Evolutionary conservation across 2,888 invertebrate genomes (phyloP).

Genomic region (Apamea epomidion): DNA sequence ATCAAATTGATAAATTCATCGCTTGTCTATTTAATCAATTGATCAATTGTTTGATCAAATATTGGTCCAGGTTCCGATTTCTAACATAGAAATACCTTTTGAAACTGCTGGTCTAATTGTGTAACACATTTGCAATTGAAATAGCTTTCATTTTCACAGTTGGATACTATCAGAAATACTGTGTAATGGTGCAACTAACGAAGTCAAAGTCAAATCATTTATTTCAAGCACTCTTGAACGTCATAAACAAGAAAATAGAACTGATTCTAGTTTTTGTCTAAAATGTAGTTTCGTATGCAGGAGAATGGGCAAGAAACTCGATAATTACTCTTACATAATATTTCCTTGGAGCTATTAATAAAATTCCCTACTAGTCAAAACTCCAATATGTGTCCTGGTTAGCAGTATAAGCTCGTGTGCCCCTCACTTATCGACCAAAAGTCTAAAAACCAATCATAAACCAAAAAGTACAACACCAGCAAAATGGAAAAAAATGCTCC

Average conservation of each 20-base stretch:
- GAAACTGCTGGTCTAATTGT: background rate
- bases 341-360: background rate
- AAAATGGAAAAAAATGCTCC: slow-evolving; percentile 9
- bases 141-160: no score
- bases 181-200: background rate
- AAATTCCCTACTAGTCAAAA: background rate
- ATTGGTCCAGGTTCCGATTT: slow-evolving; percentile 19
- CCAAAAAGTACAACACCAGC: slow-evolving; percentile 7
- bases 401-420: background rate
- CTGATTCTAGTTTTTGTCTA: background rate
- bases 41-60: slow-evolving; percentile 23
- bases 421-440: background rate
- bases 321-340: background rate
- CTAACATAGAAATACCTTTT: slow-evolving; percentile 12
- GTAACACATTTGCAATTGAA: no score
- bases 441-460: slow-evolving; percentile 31
- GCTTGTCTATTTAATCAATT: background rate
- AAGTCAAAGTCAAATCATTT: background rate
- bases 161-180: no score
- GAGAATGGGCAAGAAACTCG: background rate
- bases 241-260: background rate
- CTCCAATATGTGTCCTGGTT: background rate
- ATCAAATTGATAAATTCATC: slow-evolving; percentile 16
- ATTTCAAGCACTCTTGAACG: background rate
- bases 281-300: no score